These are phyloP conservation scores for Astyanax mexicanus DNA, from an alignment of 2,797 vertebrate species.

Conservation along the genomic window DNA sequence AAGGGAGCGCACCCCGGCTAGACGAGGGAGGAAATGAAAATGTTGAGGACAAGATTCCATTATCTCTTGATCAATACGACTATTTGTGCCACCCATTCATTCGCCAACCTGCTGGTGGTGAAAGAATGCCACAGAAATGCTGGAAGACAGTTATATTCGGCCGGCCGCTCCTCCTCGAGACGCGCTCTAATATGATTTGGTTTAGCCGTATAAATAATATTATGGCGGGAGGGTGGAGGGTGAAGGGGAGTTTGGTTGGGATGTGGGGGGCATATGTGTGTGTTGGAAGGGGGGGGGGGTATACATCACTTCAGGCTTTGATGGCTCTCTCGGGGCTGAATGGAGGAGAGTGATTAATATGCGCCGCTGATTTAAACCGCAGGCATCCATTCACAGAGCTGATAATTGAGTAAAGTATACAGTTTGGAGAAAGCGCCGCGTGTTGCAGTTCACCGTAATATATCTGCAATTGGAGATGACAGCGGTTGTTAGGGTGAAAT, in stretches of 20 bases:
- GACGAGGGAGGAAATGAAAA: constrained; percentile 56
- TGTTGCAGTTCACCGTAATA: constrained; percentile 38
- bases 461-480: constrained; percentile 50
- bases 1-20: constrained; percentile 15
- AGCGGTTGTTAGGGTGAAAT: constrained; percentile 45
- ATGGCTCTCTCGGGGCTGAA: constrained; percentile 44
- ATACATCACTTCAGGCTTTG: constrained; percentile 45
- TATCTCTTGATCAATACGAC: constrained; percentile 61
- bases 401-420: constrained; percentile 41
- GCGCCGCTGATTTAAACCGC: constrained; percentile 36
- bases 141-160: constrained; percentile 34
- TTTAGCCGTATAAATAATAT: constrained; percentile 48
- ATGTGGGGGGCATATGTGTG: background rate
- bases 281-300: background rate
- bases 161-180: constrained; percentile 31
- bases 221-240: constrained; percentile 10
- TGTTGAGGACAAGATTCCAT: constrained; percentile 60
- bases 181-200: constrained; percentile 48
- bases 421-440: constrained; percentile 11
- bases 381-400: constrained; percentile 38
- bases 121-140: constrained; percentile 53
- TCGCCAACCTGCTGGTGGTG: constrained; percentile 41
- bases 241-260: too few relatives aligned
- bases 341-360: constrained; percentile 43
- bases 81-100: constrained; percentile 62